Evolutionary conservation across 2,113 vertebrate genomes (phyloP).

Genomic region (Machaerirhynchus nigripectus): DNA sequence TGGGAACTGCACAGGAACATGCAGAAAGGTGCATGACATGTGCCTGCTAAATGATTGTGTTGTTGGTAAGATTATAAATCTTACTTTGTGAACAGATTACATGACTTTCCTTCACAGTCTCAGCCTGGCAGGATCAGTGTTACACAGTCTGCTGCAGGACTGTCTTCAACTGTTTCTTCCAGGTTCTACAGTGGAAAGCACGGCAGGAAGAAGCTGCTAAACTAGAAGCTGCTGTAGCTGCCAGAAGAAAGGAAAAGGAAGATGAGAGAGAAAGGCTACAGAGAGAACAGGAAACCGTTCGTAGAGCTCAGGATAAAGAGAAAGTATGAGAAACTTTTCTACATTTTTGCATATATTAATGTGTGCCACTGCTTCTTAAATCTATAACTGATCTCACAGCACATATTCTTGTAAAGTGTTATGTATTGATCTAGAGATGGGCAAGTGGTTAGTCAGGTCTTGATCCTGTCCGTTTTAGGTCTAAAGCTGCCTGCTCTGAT

Average conservation of each 20-base stretch:
- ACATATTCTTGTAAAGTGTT: neutral
- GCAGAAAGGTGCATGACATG: neutral
- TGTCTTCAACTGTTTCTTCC: neutral
- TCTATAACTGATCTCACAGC: neutral
- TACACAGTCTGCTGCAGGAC: neutral
- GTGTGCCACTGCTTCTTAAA: neutral
- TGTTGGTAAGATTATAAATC: neutral
- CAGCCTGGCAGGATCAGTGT: neutral
- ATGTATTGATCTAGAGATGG: neutral
- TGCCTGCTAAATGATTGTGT: neutral
- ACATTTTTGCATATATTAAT: neutral
- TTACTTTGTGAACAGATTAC: neutral
- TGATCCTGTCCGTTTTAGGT: neutral
- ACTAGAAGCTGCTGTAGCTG: slow-evolving; percentile 82
- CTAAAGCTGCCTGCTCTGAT: neutral
- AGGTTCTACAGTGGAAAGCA: slow-evolving; percentile 85
- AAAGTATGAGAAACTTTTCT: slow-evolving; percentile 61
- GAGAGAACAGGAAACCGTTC: slow-evolving; percentile 73
- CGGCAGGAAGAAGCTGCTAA: slow-evolving; percentile 85
- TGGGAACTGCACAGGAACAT: accelerated
- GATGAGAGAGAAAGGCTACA: slow-evolving; percentile 75
- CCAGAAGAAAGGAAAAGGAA: slow-evolving; percentile 78
- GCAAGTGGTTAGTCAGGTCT: neutral
- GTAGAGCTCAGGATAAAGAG: slow-evolving; percentile 79
- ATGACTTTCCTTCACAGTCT: neutral